Evolutionary conservation across 23 tunicate genomes (phyloP).

Genomic region (Ciona savignyi): DNA sequence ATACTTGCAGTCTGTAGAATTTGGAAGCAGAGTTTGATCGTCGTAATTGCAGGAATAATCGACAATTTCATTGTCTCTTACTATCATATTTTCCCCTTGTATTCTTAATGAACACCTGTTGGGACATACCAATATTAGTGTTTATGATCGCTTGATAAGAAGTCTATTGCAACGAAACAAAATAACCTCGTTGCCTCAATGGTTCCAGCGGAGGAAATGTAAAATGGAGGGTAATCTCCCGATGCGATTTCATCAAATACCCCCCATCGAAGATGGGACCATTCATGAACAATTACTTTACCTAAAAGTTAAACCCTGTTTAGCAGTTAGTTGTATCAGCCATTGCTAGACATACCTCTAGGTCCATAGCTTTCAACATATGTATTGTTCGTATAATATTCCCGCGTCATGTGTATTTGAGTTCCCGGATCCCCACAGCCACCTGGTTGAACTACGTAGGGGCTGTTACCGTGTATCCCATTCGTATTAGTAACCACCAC

Average conservation of each 20-base stretch:
- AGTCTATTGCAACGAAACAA: too few relatives aligned
- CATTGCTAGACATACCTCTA: not conserved
- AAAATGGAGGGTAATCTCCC: slow-evolving; percentile 21
- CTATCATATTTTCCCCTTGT: not conserved
- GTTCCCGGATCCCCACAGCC: not conserved
- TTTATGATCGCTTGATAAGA: too few relatives aligned
- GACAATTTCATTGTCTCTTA: not conserved
- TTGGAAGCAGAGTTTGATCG: not conserved
- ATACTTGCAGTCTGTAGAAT: not conserved
- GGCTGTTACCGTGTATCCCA: not conserved
- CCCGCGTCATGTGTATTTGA: not conserved
- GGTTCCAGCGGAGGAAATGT: slow-evolving; percentile 20
- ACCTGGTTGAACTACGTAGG: not conserved
- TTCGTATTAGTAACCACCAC: not conserved
- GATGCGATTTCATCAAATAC: slow-evolving; percentile 45
- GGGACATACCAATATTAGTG: too few relatives aligned
- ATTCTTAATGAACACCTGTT: not conserved
- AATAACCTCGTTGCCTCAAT: slow-evolving; percentile 62
- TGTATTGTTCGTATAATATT: not conserved
- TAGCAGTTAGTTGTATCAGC: too few relatives aligned
- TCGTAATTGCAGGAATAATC: not conserved
- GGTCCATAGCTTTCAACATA: not conserved
- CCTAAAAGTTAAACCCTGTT: slow-evolving; percentile 32
- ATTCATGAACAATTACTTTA: slow-evolving; percentile 56
- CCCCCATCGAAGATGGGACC: slow-evolving; percentile 70